These are phyloP conservation scores for Fulmarus glacialis DNA, from an alignment of 2,113 vertebrate species.

Conservation along the genomic window DNA sequence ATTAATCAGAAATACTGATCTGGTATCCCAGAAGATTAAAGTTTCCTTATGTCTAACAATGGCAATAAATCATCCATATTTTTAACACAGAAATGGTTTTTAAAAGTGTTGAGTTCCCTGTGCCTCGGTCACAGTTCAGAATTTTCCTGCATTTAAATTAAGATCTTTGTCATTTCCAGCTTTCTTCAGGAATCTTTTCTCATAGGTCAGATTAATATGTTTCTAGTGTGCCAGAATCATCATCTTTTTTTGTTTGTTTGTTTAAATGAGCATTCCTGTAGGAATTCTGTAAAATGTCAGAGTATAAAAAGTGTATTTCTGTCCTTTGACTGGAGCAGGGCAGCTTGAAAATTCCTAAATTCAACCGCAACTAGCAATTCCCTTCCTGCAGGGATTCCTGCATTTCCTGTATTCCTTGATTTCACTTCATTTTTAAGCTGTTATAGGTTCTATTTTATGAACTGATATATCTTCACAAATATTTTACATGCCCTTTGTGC, in stretches of 20 bases:
- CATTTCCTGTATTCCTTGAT: background rate
- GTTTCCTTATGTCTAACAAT: background rate
- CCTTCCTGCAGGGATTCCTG: background rate
- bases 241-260: background rate
- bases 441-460: background rate
- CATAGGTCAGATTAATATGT: constrained; percentile 32
- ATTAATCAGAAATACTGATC: background rate
- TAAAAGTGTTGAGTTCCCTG: constrained; percentile 28
- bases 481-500: background rate
- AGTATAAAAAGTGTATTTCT: background rate
- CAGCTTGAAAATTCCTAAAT: background rate
- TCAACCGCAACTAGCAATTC: background rate
- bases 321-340: background rate
- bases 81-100: constrained; percentile 19
- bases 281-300: constrained; percentile 24
- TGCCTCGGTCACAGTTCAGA: constrained; percentile 28
- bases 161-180: constrained; percentile 17
- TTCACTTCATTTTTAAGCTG: constrained; percentile 3
- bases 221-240: constrained; percentile 7
- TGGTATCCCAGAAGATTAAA: background rate
- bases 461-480: background rate
- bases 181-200: constrained; percentile 30
- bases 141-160: constrained; percentile 28
- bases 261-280: constrained; percentile 21
- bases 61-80: constrained; percentile 22